These are phyloP conservation scores for Hyalella azteca DNA, from an alignment of 2,888 invertebrate genomes.

Conservation along the genomic window DNA sequence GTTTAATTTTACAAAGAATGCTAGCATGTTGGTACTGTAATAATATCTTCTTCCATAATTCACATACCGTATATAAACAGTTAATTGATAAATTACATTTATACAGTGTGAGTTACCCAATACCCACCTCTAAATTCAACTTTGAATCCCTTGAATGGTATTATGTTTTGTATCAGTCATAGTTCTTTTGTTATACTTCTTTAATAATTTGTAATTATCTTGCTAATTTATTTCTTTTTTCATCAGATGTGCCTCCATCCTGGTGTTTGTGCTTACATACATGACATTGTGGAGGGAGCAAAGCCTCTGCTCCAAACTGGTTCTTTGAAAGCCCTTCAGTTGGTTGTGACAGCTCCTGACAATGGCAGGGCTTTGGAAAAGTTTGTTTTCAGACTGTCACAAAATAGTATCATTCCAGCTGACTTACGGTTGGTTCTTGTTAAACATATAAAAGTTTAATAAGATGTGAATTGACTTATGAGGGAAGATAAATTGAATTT, in stretches of 20 bases:
- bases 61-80: background rate
- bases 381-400: conserved; percentile 52
- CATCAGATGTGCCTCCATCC: conserved; percentile 56
- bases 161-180: background rate
- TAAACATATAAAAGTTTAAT: background rate
- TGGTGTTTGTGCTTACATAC: conserved; percentile 49
- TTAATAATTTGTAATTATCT: background rate
- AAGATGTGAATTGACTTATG: background rate
- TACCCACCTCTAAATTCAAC: background rate
- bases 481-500: background rate
- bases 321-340: conserved; percentile 46
- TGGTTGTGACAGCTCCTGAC: conserved; percentile 43
- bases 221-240: background rate
- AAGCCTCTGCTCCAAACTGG: conserved; percentile 50
- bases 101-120: background rate
- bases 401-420: conserved; percentile 44
- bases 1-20: background rate
- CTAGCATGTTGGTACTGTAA: no score
- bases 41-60: background rate
- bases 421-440: conserved; percentile 42
- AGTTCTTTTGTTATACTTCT: background rate
- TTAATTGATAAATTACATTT: background rate
- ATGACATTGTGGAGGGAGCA: conserved; percentile 48
- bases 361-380: conserved; percentile 46
- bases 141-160: background rate